Conservation (phyloP, 2,113 vertebrate genomes). For the Odocoileus hemionus region DNA sequence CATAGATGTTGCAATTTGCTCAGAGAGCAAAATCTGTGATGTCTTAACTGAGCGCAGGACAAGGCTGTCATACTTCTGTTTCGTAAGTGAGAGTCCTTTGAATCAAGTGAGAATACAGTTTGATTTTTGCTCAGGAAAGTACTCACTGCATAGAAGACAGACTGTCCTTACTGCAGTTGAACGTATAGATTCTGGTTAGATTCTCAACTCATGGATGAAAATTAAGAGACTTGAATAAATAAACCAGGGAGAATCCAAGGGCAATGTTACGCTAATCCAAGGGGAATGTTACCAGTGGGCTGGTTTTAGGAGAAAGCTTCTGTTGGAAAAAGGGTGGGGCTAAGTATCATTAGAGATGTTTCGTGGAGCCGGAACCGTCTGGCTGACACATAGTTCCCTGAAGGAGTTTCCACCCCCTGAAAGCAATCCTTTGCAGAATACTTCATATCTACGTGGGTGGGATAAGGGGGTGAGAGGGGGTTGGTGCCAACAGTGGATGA, state of each 20-base stretch:
- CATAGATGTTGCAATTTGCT: slow-evolving; percentile 16
- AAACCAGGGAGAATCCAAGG: neutral
- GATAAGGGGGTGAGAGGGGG: neutral
- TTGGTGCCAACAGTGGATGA: neutral
- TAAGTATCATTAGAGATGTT: neutral
- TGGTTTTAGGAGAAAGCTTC: neutral
- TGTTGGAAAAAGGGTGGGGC: neutral
- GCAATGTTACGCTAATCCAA: neutral
- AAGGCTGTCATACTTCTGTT: neutral
- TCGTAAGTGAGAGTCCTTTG: neutral
- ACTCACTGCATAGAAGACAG: neutral
- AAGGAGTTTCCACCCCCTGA: neutral
- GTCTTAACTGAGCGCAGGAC: neutral
- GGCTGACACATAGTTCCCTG: neutral
- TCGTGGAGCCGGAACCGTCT: neutral
- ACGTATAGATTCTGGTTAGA: neutral
- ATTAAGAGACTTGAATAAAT: neutral
- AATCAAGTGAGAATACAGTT: neutral
- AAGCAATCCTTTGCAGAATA: neutral
- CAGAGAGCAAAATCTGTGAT: neutral
- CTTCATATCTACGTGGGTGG: neutral
- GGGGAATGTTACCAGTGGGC: neutral
- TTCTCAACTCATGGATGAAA: neutral
- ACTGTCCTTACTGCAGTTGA: neutral
- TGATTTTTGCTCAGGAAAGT: neutral